Percentiles rank a stretch among this genome's conserved stretches.
phyloP scores from a whole-genome alignment of 2,888 invertebrate genomes.

The Yponomeuta malinellus region DNA sequence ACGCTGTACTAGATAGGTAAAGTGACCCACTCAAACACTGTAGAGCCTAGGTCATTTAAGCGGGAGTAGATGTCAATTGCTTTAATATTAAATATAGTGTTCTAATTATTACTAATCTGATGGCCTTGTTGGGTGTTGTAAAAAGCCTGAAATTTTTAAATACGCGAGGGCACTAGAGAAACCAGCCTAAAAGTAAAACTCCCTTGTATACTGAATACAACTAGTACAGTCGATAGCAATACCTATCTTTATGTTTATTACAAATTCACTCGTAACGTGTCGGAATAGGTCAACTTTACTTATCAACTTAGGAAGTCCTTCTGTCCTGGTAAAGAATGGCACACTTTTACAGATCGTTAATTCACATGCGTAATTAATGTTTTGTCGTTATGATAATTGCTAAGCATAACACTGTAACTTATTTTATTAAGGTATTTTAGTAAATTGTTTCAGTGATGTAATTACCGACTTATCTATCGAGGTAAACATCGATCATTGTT shows the following conservation, averaged over 20 bases:
- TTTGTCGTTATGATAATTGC: neutral
- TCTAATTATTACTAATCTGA: too few relatives aligned
- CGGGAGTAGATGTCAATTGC: too few relatives aligned
- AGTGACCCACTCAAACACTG: too few relatives aligned
- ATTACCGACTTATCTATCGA: neutral
- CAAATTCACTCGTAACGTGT: neutral
- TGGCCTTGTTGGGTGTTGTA: too few relatives aligned
- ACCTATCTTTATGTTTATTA: neutral
- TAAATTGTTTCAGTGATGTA: neutral
- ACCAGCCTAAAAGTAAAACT: conserved; percentile 3
- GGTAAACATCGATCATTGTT: neutral
- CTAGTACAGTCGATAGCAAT: neutral
- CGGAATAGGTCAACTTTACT: neutral
- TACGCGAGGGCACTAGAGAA: conserved; percentile 9
- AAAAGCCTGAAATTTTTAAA: too few relatives aligned
- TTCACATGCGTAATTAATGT: neutral
- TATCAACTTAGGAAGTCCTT: neutral
- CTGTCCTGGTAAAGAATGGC: neutral
- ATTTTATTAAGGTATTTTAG: neutral
- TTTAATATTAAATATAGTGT: too few relatives aligned
- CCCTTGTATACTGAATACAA: neutral
- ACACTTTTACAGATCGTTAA: neutral
- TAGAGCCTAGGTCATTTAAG: too few relatives aligned
- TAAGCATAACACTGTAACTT: neutral
- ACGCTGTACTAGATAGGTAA: too few relatives aligned